phyloP scores from a whole-genome alignment of 2,113 vertebrate species.

The Mesitornis unicolor region DNA sequence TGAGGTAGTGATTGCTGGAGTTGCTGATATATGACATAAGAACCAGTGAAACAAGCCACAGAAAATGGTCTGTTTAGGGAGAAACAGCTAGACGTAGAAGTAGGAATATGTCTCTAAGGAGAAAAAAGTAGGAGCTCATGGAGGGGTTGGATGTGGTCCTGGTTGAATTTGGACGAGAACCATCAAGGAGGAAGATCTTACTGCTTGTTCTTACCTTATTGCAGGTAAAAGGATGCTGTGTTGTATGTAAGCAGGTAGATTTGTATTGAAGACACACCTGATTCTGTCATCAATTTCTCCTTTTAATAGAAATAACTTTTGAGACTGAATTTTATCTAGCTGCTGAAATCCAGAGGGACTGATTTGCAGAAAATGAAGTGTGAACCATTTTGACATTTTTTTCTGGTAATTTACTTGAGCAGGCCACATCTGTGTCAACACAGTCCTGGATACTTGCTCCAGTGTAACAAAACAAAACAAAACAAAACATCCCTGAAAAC shows the following conservation, averaged over 20 bases:
- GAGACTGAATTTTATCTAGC: neutral
- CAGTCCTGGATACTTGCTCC: neutral
- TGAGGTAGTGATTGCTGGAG: neutral
- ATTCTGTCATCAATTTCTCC: neutral
- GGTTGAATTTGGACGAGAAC: neutral
- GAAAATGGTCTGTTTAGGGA: neutral
- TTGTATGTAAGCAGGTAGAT: neutral
- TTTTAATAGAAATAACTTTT: neutral
- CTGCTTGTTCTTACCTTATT: neutral
- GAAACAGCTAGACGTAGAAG: neutral
- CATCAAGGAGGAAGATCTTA: neutral
- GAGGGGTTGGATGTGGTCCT: neutral
- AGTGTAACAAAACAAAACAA: neutral
- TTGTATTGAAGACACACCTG: neutral
- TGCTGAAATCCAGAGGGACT: neutral
- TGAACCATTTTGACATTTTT: neutral
- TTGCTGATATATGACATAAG: neutral
- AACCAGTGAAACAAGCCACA: neutral
- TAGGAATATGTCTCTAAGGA: neutral
- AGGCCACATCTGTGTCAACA: neutral
- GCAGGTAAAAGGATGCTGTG: neutral
- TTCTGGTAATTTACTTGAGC: neutral
- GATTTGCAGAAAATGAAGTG: slow-evolving; percentile 11
- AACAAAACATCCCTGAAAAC: neutral
- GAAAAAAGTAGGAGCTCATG: neutral